phyloP scores from a whole-genome alignment of 2,113 vertebrate species.

The Hylia prasina region DNA sequence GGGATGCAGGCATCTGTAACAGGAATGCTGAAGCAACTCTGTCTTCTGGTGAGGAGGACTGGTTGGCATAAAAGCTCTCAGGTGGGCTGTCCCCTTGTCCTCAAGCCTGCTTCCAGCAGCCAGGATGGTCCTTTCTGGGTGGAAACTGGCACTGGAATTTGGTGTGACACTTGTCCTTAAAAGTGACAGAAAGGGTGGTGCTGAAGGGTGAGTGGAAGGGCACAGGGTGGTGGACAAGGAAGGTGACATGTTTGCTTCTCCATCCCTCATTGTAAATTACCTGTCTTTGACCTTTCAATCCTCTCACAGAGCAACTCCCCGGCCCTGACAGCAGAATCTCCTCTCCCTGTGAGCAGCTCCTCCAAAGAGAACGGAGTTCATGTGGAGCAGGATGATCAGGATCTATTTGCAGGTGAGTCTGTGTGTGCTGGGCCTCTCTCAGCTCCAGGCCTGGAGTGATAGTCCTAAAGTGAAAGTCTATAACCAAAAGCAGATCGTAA shows the following conservation, averaged over 20 bases:
- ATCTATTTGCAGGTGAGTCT: conserved; percentile 87
- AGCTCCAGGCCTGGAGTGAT: neutral
- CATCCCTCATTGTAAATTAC: neutral
- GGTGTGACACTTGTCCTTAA: neutral
- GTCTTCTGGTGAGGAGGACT: neutral
- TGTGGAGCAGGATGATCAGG: conserved; percentile 83
- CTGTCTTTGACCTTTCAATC: neutral
- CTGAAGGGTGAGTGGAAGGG: neutral
- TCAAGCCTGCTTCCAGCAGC: neutral
- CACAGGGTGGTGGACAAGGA: neutral
- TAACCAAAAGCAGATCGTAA: neutral
- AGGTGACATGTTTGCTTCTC: neutral
- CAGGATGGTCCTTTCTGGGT: neutral
- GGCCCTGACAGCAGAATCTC: conserved; percentile 30
- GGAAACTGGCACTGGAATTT: neutral
- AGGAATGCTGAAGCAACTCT: neutral
- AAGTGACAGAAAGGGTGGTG: fast-evolving
- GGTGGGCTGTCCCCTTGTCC: neutral
- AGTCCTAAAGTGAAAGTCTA: neutral
- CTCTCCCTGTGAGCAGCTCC: conserved; percentile 45
- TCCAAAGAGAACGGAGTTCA: conserved; percentile 85
- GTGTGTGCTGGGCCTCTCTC: neutral
- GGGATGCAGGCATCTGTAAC: fast-evolving
- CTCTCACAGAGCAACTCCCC: conserved; percentile 56
- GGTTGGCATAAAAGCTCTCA: fast-evolving